Evolutionary conservation across 2,113 vertebrate genomes (phyloP).

Genomic region (Triplophysa tibetana): DNA sequence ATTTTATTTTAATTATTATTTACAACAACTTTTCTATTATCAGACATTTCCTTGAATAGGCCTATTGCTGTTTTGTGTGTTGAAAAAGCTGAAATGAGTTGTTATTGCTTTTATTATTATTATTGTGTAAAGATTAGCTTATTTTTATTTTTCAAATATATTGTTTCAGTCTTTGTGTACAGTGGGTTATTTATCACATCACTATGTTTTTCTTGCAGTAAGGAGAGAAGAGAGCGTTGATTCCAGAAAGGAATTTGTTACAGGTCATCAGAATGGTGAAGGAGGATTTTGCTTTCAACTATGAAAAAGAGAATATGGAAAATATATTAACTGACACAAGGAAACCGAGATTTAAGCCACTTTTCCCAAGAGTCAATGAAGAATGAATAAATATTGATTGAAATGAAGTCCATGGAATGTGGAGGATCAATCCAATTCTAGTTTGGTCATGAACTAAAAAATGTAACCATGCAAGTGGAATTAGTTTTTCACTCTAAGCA

Average conservation of each 20-base stretch:
- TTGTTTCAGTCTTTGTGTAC: neutral
- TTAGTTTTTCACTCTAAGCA: conserved; percentile 33
- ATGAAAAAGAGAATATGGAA: conserved; percentile 29
- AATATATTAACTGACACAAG: conserved; percentile 36
- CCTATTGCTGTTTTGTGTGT: neutral
- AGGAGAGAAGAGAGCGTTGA: conserved; percentile 45
- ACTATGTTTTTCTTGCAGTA: conserved; percentile 44
- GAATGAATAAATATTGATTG: conserved; percentile 34
- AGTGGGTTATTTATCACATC: conserved; percentile 10
- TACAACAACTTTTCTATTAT: too few species aligned
- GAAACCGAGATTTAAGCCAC: conserved; percentile 36
- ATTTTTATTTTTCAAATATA: neutral
- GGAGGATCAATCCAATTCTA: conserved; percentile 32
- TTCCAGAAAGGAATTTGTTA: conserved; percentile 12
- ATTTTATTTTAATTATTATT: neutral
- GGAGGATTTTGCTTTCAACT: conserved; percentile 35
- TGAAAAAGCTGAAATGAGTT: neutral
- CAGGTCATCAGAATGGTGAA: conserved; percentile 29
- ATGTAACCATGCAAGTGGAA: conserved; percentile 43
- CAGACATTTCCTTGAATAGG: too few species aligned
- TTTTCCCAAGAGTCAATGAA: conserved; percentile 33
- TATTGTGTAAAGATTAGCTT: neutral
- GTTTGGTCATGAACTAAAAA: conserved; percentile 42
- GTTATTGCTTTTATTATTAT: neutral
- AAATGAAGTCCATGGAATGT: conserved; percentile 44